Base-by-base conservation (phyloP, 2,888 invertebrate genomes). In the Apamea monoglypha region DNA sequence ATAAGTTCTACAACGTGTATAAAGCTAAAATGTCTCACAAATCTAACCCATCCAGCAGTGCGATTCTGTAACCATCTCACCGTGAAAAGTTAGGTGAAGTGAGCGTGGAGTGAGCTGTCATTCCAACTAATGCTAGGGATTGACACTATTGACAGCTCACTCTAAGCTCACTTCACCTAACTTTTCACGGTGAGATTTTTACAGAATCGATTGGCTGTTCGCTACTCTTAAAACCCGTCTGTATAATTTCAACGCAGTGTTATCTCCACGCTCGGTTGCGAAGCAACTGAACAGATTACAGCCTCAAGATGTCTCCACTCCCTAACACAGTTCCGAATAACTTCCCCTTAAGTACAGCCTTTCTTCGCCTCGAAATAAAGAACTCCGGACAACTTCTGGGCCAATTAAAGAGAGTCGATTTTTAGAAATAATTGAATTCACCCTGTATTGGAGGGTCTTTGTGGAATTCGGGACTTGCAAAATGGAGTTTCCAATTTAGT, bases 381-480 rank as follows among this genome's bases (percentile, higher is more conserved):
- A 74, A 69, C 50, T 74, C 36, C 47, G 63, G 8, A 63, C 32
- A 78, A 82, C 70, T 86, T 83, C 18, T n/a, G 71, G 67, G 72
- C 76, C 82, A 87, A 87, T 78, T 82, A 78, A 59, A 61, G n/a
- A 44, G 14, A 70, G n/a, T 53, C 44, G 80, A 82, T 87, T 87
- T 87, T 74, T 72, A 79, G 80, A 77, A 71, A 75, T 81, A 85
- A 85, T 82, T 77, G 72, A 85, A 81, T 85, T 81, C 36, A 64
- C 68, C 0, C 50, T 1, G n/a, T n/a, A 59, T 59, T 59, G 56
- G 36, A 69, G 40, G 71, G 40, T 32, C 47, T 86, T 82, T 82
- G 75, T 74, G 61, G 67, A 72, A 73, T 73, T 75, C 14, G 25
- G 66, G 71, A 66, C 14, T 75, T 64, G 21, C 56, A 50, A n/a